Evolutionary conservation across 1,140 invertebrate genomes (phyloP).

Genomic region (Conus ventricosus): DNA sequence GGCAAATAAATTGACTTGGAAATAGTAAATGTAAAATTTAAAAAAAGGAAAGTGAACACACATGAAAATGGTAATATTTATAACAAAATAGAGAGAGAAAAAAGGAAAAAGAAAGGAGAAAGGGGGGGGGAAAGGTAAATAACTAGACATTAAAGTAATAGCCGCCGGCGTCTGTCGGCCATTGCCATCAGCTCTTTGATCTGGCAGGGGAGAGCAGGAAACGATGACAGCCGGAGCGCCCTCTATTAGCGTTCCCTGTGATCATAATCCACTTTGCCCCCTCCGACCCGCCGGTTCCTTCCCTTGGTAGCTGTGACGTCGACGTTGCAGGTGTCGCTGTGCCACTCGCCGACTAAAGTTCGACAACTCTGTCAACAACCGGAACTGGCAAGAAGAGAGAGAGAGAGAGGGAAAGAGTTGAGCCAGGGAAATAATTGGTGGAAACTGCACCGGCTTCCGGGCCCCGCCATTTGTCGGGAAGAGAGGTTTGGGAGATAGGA

Average conservation of each 20-base stretch:
- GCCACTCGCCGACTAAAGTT: neutral
- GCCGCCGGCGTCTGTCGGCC: neutral
- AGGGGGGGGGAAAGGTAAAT: neutral
- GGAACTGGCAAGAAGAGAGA: neutral
- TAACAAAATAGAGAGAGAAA: too few species aligned
- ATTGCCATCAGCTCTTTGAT: neutral
- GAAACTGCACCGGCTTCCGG: neutral
- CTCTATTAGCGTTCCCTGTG: neutral
- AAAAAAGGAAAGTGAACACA: too few species aligned
- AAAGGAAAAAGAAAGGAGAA: too few species aligned
- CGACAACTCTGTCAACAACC: neutral
- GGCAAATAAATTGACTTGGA: too few species aligned
- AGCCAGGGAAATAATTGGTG: neutral
- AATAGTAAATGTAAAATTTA: too few species aligned
- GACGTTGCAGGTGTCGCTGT: neutral
- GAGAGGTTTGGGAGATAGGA: neutral
- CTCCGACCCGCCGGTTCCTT: neutral
- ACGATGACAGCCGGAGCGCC: neutral
- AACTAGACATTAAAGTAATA: neutral
- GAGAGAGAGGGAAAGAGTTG: neutral
- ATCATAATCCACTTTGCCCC: constrained; percentile 15
- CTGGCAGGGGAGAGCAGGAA: neutral
- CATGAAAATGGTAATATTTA: too few species aligned
- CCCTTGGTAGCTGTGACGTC: neutral
- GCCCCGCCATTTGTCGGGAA: neutral